Conservation (phyloP, 2,888 invertebrate genomes). For the Tetheella fluctuosa region DNA sequence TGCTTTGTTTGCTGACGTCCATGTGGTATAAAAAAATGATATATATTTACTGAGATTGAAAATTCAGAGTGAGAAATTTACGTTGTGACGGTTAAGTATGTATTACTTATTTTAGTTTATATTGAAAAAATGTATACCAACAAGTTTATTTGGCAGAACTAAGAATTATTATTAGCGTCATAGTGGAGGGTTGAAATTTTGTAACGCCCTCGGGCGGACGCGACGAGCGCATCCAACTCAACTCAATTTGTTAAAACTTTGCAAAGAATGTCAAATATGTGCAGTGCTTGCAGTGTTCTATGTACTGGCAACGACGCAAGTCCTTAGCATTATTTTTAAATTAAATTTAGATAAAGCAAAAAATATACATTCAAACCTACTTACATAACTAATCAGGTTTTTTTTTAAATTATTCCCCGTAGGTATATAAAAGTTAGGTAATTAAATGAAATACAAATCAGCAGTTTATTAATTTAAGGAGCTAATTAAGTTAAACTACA, state of each 20-base stretch:
- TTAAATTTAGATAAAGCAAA: conserved; percentile 12
- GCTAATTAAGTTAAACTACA: no score
- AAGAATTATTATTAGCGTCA: conserved; percentile 24
- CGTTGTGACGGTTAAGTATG: no score
- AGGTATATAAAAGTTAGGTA: background rate
- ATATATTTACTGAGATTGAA: no score
- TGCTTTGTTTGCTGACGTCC: no score
- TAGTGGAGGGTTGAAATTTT: conserved; percentile 39
- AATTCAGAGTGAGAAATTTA: no score
- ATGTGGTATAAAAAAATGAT: no score
- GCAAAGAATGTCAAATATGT: conserved; percentile 61
- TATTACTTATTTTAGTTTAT: no score
- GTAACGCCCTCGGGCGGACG: conserved; percentile 22
- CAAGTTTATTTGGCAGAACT: background rate
- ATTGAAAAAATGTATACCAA: no score
- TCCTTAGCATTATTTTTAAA: conserved; percentile 19
- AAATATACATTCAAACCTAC: background rate
- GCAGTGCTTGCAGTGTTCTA: conserved; percentile 59
- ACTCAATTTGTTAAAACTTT: conserved; percentile 66
- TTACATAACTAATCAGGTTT: background rate
- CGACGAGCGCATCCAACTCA: conserved; percentile 31
- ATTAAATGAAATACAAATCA: no score
- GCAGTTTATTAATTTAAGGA: no score
- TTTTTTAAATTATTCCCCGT: no score
- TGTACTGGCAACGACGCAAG: conserved; percentile 41